Base-by-base conservation (phyloP, 1,140 invertebrate genomes). In the Pomacea maculata region DNA sequence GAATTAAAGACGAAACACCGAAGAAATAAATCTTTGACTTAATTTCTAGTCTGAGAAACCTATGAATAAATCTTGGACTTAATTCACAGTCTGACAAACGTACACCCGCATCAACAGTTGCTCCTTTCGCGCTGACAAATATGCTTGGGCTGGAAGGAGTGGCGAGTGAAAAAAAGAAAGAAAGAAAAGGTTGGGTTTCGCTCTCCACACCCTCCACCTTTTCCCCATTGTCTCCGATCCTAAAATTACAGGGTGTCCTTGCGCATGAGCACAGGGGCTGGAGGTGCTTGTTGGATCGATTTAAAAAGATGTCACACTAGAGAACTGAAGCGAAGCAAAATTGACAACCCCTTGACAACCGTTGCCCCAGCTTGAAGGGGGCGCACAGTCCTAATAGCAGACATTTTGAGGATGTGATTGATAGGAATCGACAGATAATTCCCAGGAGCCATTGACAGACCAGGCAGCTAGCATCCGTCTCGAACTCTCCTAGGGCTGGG, bases 231-330 rank as follows among this genome's bases (percentile, higher is more conserved):
- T 25, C 67, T 70, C 67, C 67, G 67, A 70, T 70, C 67, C 67
- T 25, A n/a, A 70, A 70, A 70, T 70, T 70, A 70, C 21, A 70
- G 67, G 67, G 21, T 70, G 5, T 70, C 67, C 67, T 70, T 14
- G 67, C 67, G 67, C 67, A 17, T n/a, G 67, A 14, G 67, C 67
- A 70, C n/a, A 11, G 67, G n/a, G 12, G 29, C 21, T 70, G 67
- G 12, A 11, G 67, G 11, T 12, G 67, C 67, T 70, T 17, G 67
- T 70, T 25, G 67, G 67, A 70, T 70, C 67, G 67, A 70, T 70
- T 70, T 70, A 70, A 70, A 70, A 70, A 70, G 67, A 70, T 34
- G 67, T 70, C 67, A 34, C 67, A 34, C 67, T 11, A 34, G 67
- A 34, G n/a, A 25, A 34, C 21, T 70, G 67, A 70, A 70, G 67